phyloP scores from a whole-genome alignment of 1,140 invertebrate species.

The Drosophila virilis region DNA sequence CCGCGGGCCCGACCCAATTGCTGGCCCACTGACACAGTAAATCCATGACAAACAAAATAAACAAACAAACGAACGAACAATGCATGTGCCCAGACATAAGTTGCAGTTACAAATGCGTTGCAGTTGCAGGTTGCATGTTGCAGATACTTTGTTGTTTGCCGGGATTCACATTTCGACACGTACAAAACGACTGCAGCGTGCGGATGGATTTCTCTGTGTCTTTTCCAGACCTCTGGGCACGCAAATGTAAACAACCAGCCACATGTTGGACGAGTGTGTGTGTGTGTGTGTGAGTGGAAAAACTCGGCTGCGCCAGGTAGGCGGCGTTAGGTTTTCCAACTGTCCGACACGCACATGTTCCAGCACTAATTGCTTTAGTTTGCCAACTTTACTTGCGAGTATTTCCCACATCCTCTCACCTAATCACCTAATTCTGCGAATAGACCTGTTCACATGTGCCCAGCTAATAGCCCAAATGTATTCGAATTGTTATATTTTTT shows the following conservation, averaged over 20 bases:
- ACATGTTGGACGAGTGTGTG: constrained; percentile 16
- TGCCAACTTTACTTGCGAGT: constrained; percentile 20
- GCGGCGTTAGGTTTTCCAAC: constrained; percentile 19
- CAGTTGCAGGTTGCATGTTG: constrained; percentile 28
- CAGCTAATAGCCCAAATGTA: neutral
- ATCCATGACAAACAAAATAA: neutral
- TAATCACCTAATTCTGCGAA: constrained; percentile 22
- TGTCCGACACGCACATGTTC: constrained; percentile 9
- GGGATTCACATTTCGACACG: constrained; percentile 50
- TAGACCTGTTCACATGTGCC: constrained; percentile 11
- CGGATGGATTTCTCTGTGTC: constrained; percentile 21
- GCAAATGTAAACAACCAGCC: constrained; percentile 47
- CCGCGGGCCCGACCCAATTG: constrained; percentile 62
- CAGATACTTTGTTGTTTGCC: constrained; percentile 43
- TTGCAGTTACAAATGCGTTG: constrained; percentile 37
- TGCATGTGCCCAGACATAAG: constrained; percentile 33
- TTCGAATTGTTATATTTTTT: too few relatives aligned
- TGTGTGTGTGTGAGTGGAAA: constrained; percentile 29
- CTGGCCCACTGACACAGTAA: constrained; percentile 39
- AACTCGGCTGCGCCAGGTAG: constrained; percentile 38
- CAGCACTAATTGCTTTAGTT: constrained; percentile 43
- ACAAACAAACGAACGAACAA: constrained; percentile 9
- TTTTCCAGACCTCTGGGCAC: constrained; percentile 31
- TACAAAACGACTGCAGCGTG: constrained; percentile 32
- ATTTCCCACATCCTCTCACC: constrained; percentile 10